Evolutionary conservation across 2,113 vertebrate genomes (phyloP), one percentile per base, ranked within the genome.

Genomic region (Azemiops feae): DNA sequence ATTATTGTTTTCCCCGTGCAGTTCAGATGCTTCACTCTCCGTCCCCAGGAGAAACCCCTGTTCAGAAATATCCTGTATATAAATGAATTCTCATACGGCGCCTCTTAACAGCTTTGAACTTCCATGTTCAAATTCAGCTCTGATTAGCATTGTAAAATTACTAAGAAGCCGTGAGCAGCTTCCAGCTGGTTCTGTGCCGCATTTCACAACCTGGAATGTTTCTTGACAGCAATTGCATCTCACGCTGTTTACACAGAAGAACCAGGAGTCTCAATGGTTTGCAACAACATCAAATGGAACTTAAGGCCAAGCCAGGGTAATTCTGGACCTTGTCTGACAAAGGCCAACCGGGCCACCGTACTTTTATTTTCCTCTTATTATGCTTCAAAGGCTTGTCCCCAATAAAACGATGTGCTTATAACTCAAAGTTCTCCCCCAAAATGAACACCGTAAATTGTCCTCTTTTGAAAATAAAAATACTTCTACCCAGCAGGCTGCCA

Each of bases 401-500:
- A 2, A 69, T 55, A 69, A 69, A 69, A 47, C 34, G n/a, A 69
- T 74, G 34, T 69, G 27, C 58, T 54, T 69, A 23, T 57, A 81
- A 55, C 87, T 88, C 58, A 87, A 69, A 47, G 39, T 81, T 43
- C 60, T n/a, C 18, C 69, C 45, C 86, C 57, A 20, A 91, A 93
- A 45, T 27, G 34, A 88, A 16, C 45, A 20, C 52, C 20, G 55
- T 69, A 54, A 69, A 88, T 57, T 92, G 25, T 43, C 47, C 39
- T 69, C 52, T 50, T 88, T 92, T 92, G 91, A 92, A 88, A 92
- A 92, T 92, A 92, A 90, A 92, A 92, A 92, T 92, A 92, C 85
- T 18, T 50, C 85, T 39, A 30, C 74, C 9, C 91, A 92, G 86
- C 47, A 69, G 91, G 85, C 39, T 18, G 25, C 57, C 50, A 16